Evolutionary conservation across 2,888 invertebrate genomes (phyloP).

Genomic region (Fabriciana adippe): DNA sequence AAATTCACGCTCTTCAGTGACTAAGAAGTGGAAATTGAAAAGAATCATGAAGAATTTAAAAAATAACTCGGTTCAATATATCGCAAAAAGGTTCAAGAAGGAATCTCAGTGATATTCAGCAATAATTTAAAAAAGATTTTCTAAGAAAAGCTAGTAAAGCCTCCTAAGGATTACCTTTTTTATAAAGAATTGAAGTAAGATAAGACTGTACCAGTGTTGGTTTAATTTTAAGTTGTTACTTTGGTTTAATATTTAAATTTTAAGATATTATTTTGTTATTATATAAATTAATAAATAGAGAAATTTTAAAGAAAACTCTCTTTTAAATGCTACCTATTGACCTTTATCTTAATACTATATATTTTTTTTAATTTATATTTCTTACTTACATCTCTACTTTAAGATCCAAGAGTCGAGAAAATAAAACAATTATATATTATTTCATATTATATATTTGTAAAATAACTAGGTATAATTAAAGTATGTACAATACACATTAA

Average conservation of each 20-base stretch:
- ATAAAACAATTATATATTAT: conserved; percentile 29
- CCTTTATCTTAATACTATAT: no score
- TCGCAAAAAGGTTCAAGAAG: conserved; percentile 12
- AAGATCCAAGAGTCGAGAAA: not conserved
- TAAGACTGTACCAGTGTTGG: no score
- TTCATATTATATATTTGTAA: conserved; percentile 58
- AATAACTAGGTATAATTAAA: conserved; percentile 62
- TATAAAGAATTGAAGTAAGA: no score
- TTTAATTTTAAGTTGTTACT: no score
- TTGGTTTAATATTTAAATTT: no score
- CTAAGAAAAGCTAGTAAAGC: not conserved
- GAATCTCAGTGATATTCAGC: not conserved
- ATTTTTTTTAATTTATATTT: no score
- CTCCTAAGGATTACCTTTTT: not conserved
- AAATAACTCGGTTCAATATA: conserved; percentile 1
- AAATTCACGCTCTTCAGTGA: not conserved
- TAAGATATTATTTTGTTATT: no score
- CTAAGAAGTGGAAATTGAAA: conserved; percentile 11
- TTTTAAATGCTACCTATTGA: no score
- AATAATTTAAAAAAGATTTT: no score
- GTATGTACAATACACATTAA: conserved; percentile 65
- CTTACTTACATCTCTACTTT: no score
- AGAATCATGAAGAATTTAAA: conserved; percentile 1
- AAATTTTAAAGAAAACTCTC: no score
- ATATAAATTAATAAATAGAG: no score